Evolutionary conservation across 2,888 invertebrate species (phyloP), one percentile per base, ranked within the genome.

Genomic region (Thera britannica): DNA sequence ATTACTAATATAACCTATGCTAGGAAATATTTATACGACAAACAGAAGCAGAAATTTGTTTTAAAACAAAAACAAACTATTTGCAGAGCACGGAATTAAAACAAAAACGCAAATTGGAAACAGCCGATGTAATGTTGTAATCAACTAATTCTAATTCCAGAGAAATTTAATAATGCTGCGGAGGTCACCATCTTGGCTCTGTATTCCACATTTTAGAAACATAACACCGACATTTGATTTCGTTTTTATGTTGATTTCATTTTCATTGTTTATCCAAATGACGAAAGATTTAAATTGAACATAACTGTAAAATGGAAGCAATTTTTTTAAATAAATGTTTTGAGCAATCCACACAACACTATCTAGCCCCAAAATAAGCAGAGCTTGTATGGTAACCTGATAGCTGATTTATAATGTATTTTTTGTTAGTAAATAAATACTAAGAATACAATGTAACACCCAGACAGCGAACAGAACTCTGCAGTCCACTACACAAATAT

Each of bases 121-220:
- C 71, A 67, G 64, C 67, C 55, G 58, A 58, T 81, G 77, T 75
- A 64, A 66, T 90, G 88, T 83, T 86, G 90, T 88, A 90, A 90
- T 88, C 78, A 78, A 86, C 88, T 90, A 89, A 90, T 87, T 88
- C 88, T 90, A 90, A 90, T 87, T 90, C 83, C 82, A 88, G 89
- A 85, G 85, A 86, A 87, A 88, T 86, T 83, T 83, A 86, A 87
- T 88, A 83, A 85, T 84, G 79, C 78, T 52, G 70, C 73, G 83
- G 86, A 88, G 89, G 87, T 88, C 88, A 80, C 73, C 66, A 69
- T 73, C 72, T 82, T 83, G 83, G 83, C 81, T 72, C 60, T 64
- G 68, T 72, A 71, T 74, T 62, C 71, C 71, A 74, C 76, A 74
- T 75, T 74, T 72, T 62, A 72, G 77, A 70, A 76, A 77, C 61